These are phyloP conservation scores for Actinostola sp. DNA, from an alignment of 92 coral and sea anemone species.

Conservation along the genomic window DNA sequence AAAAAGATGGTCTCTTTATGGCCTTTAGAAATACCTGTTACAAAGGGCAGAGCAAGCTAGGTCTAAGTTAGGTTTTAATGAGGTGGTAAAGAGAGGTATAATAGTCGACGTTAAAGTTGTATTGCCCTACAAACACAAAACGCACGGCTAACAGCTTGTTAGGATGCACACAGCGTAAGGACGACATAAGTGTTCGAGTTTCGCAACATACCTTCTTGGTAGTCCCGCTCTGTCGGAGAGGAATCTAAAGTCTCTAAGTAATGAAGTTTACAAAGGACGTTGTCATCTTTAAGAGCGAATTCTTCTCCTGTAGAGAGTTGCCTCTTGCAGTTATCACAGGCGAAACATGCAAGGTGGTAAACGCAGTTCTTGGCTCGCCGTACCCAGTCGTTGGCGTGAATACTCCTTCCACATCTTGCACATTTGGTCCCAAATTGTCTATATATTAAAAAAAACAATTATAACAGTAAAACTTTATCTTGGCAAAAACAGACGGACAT, in stretches of 20 bases:
- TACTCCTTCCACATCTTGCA: slow-evolving; percentile 92
- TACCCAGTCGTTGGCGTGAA: slow-evolving; percentile 99
- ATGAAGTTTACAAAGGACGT: slow-evolving; percentile 91
- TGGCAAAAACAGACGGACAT: too few species aligned
- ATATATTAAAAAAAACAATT: neutral
- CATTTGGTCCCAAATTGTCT: slow-evolving; percentile 96
- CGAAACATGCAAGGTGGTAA: slow-evolving; percentile 97
- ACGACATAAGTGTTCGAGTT: too few species aligned
- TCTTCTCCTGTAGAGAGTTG: slow-evolving; percentile 99
- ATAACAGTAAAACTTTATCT: too few species aligned
- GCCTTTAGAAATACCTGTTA: neutral
- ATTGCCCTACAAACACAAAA: neutral
- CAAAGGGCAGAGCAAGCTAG: neutral
- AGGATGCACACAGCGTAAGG: too few species aligned
- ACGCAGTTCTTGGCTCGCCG: slow-evolving; percentile 94
- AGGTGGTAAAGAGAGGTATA: neutral
- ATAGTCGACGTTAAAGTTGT: neutral
- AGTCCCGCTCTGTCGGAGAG: slow-evolving; percentile 65
- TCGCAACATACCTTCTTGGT: slow-evolving; percentile 68
- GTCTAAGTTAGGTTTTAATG: slow-evolving; percentile 2
- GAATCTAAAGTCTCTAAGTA: slow-evolving; percentile 87
- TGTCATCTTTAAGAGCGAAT: slow-evolving; percentile 91
- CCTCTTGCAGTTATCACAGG: slow-evolving; percentile 91
- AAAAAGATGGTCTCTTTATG: neutral
- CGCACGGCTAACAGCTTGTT: too few species aligned